Conservation (phyloP, 2,888 invertebrate species). For the Spodoptera picta region DNA sequence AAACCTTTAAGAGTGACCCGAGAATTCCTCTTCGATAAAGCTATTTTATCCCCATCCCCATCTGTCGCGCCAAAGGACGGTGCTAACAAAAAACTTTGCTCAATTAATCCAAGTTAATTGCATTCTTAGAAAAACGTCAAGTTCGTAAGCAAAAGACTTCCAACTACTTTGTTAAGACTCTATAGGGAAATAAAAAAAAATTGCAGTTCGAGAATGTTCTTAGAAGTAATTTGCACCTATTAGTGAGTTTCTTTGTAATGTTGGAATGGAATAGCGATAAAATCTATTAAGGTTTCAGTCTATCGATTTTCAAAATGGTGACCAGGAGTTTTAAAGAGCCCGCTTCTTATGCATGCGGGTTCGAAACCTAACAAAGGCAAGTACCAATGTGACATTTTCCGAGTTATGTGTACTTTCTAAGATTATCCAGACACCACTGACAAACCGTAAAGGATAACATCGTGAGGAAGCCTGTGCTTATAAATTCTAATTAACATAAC, state of each 20-base stretch:
- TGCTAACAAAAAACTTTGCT: slow-evolving; percentile 46
- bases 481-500: too few species aligned
- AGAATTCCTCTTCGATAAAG: background rate
- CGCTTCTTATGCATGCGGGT: too few species aligned
- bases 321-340: too few species aligned
- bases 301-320: too few species aligned
- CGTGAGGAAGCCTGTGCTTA: too few species aligned
- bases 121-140: slow-evolving; percentile 35
- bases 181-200: slow-evolving; percentile 44
- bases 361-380: too few species aligned
- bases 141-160: slow-evolving; percentile 39
- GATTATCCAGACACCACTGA: too few species aligned
- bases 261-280: slow-evolving; percentile 3
- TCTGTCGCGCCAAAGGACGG: slow-evolving; percentile 6
- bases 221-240: slow-evolving; percentile 22
- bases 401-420: too few species aligned
- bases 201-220: slow-evolving; percentile 10
- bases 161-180: slow-evolving; percentile 48
- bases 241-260: slow-evolving; percentile 9
- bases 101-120: slow-evolving; percentile 56
- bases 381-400: too few species aligned
- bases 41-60: background rate
- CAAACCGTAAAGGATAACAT: too few species aligned
- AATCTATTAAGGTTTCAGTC: too few species aligned
- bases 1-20: too few species aligned